Evolutionary conservation across 2,113 vertebrate genomes (phyloP).

Genomic region (Brachyistius frenatus): DNA sequence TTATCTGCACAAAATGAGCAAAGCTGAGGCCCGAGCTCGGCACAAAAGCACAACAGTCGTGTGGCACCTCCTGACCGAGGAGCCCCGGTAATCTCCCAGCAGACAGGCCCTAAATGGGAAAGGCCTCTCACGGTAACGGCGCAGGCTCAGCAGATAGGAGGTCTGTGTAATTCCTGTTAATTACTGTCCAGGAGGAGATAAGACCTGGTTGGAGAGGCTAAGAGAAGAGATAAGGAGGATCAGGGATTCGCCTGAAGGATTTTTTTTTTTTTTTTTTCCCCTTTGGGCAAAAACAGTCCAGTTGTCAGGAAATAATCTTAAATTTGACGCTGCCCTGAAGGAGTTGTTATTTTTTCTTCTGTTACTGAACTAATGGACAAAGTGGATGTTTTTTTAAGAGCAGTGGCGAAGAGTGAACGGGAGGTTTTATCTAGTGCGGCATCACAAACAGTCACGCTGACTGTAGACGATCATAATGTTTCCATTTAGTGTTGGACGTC

Average conservation of each 20-base stretch:
- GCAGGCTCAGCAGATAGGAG: conserved; percentile 70
- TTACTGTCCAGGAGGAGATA: conserved; percentile 79
- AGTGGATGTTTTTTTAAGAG: conserved; percentile 10
- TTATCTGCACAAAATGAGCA: conserved; percentile 32
- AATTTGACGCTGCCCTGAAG: conserved; percentile 37
- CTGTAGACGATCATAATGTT: background rate
- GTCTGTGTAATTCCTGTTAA: conserved; percentile 82
- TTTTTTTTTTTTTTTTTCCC: conserved; percentile 38
- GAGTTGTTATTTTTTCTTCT: conserved; percentile 15
- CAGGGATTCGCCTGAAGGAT: conserved; percentile 70
- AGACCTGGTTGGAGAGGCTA: conserved; percentile 75
- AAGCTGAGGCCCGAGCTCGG: conserved; percentile 13
- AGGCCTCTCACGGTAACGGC: conserved; percentile 60
- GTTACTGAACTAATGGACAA: conserved; percentile 6
- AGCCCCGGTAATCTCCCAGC: conserved; percentile 67
- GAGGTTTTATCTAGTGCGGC: conserved; percentile 10
- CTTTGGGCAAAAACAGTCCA: conserved; percentile 56
- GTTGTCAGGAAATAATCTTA: conserved; percentile 52
- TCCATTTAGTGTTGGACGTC: background rate
- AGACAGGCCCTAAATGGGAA: conserved; percentile 73
- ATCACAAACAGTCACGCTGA: conserved; percentile 1
- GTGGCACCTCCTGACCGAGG: conserved; percentile 52
- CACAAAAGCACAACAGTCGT: conserved; percentile 44
- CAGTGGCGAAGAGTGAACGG: background rate
- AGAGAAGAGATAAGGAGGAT: conserved; percentile 76